Base-by-base conservation (phyloP, 2,797 vertebrate species). In the Sebastes taczanowskii region DNA sequence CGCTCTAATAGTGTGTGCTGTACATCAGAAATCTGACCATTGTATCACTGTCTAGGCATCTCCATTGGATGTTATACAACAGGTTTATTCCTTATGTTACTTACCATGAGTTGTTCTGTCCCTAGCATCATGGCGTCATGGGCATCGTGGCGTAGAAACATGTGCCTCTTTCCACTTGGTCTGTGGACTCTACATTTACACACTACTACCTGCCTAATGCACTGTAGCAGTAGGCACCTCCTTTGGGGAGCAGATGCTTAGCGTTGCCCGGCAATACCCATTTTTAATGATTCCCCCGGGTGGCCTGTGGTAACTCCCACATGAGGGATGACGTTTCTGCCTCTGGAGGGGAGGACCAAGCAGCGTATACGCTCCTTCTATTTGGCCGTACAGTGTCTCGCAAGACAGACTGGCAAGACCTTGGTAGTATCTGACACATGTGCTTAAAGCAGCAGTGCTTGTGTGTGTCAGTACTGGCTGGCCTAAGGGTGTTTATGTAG, bases 221-320 rank as follows among this genome's bases (percentile, higher is more conserved):
- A 18, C 30, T 75, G 58, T 60, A 53, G 61, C 55, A 5, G 38
- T 55, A 74, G 67, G 16, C 30, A 74, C 22, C 49, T 80, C 71
- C 77, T 64, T 38, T 61, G 60, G 68, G 80, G 34, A 64, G 16
- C 55, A 58, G 22, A 65, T 77, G 77, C 30, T 67, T 68, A 46
- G 56, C 38, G 35, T 74, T 74, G 74, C 81, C 74, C 52, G 16
- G 81, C 78, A 74, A 69, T 83, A 68, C 70, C 46, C 64, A 62
- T 63, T 62, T 27, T 69, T 68, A 86, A 83, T 75, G 38, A 60
- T 61, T 86, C 67, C 75, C 62, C 62, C 4, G 5, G 73, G 46
- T 80, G 77, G n/a, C 66, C 29, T 59, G 58, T 74, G 71, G 58
- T 66, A 69, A 72, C 64, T 74, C 67, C 71, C 71, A 49, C 35